Evolutionary conservation across 2,797 vertebrate genomes (phyloP).

Genomic region (Melanotaenia boesemani): DNA sequence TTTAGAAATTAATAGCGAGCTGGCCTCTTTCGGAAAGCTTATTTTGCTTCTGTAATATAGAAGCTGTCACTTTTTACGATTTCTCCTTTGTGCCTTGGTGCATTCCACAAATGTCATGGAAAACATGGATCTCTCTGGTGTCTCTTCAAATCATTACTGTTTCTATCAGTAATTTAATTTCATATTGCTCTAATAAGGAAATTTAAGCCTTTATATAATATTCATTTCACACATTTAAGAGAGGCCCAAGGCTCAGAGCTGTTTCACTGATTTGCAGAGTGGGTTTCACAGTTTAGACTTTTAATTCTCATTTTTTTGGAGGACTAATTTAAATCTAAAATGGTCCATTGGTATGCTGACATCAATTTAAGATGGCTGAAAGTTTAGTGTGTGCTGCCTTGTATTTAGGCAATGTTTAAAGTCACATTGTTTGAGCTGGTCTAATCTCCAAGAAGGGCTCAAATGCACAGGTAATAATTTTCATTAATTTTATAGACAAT

Average conservation of each 20-base stretch:
- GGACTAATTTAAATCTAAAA: conserved; percentile 61
- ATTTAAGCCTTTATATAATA: conserved; percentile 70
- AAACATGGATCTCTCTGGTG: conserved; percentile 42
- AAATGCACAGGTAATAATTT: neutral
- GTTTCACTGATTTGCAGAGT: conserved; percentile 47
- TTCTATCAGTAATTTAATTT: conserved; percentile 63
- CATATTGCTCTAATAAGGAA: conserved; percentile 59
- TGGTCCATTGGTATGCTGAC: conserved; percentile 55
- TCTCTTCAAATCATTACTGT: conserved; percentile 51
- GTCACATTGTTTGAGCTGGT: neutral
- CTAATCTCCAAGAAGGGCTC: neutral
- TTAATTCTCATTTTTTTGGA: conserved; percentile 56
- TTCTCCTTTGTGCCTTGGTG: conserved; percentile 30
- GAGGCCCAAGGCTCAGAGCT: conserved; percentile 58
- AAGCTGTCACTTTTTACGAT: conserved; percentile 39
- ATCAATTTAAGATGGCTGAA: conserved; percentile 68
- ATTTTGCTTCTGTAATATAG: conserved; percentile 9
- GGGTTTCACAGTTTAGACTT: conserved; percentile 57
- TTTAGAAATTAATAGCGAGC: conserved; percentile 48
- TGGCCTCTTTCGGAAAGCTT: conserved; percentile 23
- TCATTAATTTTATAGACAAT: neutral
- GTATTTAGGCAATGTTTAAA: conserved; percentile 8
- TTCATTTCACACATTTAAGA: conserved; percentile 72
- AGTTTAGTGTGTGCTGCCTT: conserved; percentile 30
- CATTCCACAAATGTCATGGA: conserved; percentile 40